Conservation (phyloP, 2,888 invertebrate species). For the Drosophila prolongata region DNA sequence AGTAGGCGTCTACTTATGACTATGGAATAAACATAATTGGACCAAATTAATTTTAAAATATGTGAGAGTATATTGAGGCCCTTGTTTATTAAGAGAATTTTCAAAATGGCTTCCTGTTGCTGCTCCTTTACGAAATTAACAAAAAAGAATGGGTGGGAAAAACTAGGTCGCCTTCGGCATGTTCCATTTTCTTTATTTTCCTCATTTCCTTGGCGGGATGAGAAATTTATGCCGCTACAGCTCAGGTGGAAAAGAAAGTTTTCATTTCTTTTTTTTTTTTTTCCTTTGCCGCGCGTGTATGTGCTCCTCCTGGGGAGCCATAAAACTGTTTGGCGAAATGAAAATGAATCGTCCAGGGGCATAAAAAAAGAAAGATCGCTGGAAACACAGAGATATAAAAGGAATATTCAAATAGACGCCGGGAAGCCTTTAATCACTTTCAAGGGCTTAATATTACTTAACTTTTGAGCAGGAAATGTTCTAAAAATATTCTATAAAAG, state of each 20-base stretch:
- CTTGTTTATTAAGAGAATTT: neutral
- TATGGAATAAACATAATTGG: constrained; percentile 19
- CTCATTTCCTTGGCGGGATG: constrained; percentile 12
- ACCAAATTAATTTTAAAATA: constrained; percentile 29
- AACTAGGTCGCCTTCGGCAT: constrained; percentile 25
- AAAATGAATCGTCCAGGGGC: constrained; percentile 29
- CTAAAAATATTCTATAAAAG: neutral
- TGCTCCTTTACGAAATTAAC: constrained; percentile 10
- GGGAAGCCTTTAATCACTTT: constrained; percentile 11
- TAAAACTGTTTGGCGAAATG: constrained; percentile 38
- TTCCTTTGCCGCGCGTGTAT: neutral
- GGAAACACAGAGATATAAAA: constrained; percentile 5
- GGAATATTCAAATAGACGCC: constrained; percentile 17
- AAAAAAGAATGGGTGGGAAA: neutral
- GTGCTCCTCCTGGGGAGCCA: constrained; percentile 28
- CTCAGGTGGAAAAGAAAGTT: constrained; percentile 39
- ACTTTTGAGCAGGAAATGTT: neutral
- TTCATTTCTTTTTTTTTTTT: constrained; percentile 21
- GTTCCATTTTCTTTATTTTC: constrained; percentile 1
- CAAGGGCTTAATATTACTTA: constrained; percentile 2
- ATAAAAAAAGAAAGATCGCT: constrained; percentile 9
- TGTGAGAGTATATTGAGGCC: constrained; percentile 1
- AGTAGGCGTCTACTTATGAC: neutral
- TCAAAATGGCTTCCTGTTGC: constrained; percentile 22
- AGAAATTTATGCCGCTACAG: constrained; percentile 26